Evolutionary conservation across 1,140 invertebrate species (phyloP).

Genomic region (Sinella curviseta): DNA sequence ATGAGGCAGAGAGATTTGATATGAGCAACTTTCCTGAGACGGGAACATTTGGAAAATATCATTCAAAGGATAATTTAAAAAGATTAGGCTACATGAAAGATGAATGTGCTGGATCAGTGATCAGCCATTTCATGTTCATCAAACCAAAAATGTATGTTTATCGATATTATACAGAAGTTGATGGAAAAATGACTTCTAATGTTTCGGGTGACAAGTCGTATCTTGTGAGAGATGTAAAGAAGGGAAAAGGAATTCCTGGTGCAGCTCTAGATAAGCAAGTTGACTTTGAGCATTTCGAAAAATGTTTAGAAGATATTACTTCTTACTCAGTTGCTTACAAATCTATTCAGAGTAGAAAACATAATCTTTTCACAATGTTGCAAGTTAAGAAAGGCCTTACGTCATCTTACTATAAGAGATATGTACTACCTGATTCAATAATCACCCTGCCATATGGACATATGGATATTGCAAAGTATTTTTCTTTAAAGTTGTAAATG

Average conservation of each 20-base stretch:
- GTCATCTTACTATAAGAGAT: neutral
- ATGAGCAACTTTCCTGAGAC: neutral
- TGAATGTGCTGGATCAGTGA: neutral
- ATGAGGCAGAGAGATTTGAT: too few relatives aligned
- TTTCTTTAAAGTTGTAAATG: too few relatives aligned
- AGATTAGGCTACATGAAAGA: neutral
- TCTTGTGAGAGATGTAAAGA: too few relatives aligned
- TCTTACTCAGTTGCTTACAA: neutral
- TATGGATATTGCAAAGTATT: too few relatives aligned
- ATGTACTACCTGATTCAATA: neutral
- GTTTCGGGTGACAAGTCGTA: neutral
- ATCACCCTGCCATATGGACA: neutral
- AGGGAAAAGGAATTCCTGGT: neutral
- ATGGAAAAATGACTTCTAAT: neutral
- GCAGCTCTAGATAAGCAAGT: neutral
- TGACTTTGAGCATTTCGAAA: too few relatives aligned
- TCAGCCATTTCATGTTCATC: neutral
- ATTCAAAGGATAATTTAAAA: neutral
- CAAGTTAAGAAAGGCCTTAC: neutral
- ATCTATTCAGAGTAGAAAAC: neutral
- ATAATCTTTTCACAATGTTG: neutral
- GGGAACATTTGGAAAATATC: neutral
- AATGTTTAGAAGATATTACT: neutral
- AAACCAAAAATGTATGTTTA: neutral
- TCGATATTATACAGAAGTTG: neutral